Evolutionary conservation across 2,888 invertebrate species (phyloP).

Genomic region (Allygus modestus): DNA sequence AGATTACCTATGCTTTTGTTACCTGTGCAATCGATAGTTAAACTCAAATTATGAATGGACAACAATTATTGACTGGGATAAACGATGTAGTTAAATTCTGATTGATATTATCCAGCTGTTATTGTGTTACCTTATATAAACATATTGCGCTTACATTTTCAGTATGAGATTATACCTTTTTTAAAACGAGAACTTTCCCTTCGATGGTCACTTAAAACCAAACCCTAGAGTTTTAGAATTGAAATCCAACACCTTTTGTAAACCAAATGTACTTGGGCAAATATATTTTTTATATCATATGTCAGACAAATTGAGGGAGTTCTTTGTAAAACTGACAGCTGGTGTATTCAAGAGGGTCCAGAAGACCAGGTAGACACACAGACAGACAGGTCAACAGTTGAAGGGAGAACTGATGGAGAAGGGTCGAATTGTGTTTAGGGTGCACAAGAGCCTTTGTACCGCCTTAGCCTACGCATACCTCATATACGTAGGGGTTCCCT

Average conservation of each 20-base stretch:
- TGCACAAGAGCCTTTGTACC: background rate
- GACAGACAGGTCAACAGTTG: slow-evolving; percentile 18
- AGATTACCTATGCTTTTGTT: no score
- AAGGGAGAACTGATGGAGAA: background rate
- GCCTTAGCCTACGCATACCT: no score
- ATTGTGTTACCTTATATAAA: no score
- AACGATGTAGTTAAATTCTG: no score
- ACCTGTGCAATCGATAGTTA: no score
- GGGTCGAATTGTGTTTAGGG: background rate
- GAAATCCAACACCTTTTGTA: slow-evolving; percentile 19
- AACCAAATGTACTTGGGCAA: slow-evolving; percentile 19
- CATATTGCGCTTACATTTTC: no score
- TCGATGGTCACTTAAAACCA: background rate
- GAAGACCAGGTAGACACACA: background rate
- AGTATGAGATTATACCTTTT: no score
- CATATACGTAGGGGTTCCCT: no score
- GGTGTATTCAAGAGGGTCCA: slow-evolving; percentile 5
- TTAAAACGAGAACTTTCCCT: no score
- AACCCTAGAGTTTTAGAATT: background rate
- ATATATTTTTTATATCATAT: slow-evolving; percentile 7
- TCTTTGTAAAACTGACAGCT: slow-evolving; percentile 21
- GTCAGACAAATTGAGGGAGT: background rate
- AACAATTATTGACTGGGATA: no score
- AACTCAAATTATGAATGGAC: no score
- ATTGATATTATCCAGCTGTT: no score